Conservation (phyloP, 2,888 invertebrate species). For the Eucera pruinosa region DNA sequence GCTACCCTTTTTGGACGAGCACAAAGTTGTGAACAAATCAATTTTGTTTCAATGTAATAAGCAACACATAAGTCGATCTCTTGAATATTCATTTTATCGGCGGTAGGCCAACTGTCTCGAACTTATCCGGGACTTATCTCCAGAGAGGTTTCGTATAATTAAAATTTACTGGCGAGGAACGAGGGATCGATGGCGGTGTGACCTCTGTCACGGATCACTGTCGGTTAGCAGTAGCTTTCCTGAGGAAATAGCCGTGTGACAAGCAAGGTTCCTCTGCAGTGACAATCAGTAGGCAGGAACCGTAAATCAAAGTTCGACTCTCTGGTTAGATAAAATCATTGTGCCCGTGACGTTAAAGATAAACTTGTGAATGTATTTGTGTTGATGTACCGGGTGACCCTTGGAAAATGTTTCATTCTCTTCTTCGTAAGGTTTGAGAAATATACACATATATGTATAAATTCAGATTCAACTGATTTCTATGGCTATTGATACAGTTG, state of each 20-base stretch:
- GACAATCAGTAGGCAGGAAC: constrained; percentile 41
- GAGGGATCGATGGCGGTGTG: constrained; percentile 36
- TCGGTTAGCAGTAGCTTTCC: constrained; percentile 38
- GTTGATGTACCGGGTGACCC: background rate
- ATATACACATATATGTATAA: too few species aligned
- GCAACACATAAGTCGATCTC: too few species aligned
- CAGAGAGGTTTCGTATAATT: constrained; percentile 6
- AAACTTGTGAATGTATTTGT: constrained; percentile 11
- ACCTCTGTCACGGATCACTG: constrained; percentile 46
- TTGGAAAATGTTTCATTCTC: background rate
- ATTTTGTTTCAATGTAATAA: too few species aligned
- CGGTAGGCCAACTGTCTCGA: too few species aligned
- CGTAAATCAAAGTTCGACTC: constrained; percentile 57
- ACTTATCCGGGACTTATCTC: too few species aligned
- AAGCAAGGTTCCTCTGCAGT: constrained; percentile 33
- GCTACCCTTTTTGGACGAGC: too few species aligned
- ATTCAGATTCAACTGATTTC: too few species aligned
- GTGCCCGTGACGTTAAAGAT: constrained; percentile 46
- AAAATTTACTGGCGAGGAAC: constrained; percentile 24
- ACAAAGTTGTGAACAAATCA: too few species aligned
- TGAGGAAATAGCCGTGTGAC: constrained; percentile 40
- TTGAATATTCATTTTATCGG: too few species aligned
- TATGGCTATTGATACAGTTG: too few species aligned
- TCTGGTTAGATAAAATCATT: constrained; percentile 55
- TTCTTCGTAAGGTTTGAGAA: background rate